Conservation (phyloP, 2,797 vertebrate species). For the Adrianichthys oophorus region DNA sequence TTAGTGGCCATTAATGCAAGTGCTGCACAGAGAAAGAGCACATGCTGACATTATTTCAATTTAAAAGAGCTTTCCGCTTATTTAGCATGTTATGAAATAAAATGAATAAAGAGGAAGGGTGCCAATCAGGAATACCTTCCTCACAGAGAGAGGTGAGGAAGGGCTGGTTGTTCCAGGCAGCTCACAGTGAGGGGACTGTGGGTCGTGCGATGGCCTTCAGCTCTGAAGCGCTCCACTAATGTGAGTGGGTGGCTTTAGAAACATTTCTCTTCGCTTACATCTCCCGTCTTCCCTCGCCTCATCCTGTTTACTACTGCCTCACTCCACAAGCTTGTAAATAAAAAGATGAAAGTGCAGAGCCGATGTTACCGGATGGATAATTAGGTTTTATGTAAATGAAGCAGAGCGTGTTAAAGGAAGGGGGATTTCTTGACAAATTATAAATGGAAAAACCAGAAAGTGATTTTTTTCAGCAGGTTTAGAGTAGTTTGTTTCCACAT, state of each 20-base stretch:
- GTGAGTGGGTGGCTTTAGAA: slow-evolving; percentile 47
- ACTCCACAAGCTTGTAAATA: slow-evolving; percentile 41
- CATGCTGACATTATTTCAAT: slow-evolving; percentile 7
- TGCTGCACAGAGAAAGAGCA: slow-evolving; percentile 3
- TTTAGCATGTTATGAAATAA: neutral
- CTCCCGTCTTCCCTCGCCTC: slow-evolving; percentile 24
- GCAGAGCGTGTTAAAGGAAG: slow-evolving; percentile 8
- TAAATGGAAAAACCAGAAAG: too few relatives aligned
- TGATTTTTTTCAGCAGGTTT: too few relatives aligned
- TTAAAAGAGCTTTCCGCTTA: slow-evolving; percentile 1
- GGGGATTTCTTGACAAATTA: slow-evolving; percentile 17
- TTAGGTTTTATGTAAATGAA: slow-evolving; percentile 29
- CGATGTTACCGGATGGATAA: slow-evolving; percentile 25
- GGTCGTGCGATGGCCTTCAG: slow-evolving; percentile 8
- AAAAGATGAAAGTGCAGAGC: slow-evolving; percentile 43
- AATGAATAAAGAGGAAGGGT: slow-evolving; percentile 12
- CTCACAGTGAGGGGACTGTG: slow-evolving; percentile 3
- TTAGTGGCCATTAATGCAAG: slow-evolving; percentile 33
- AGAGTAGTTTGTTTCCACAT: slow-evolving; percentile 11
- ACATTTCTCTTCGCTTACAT: slow-evolving; percentile 3
- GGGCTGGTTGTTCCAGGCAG: slow-evolving; percentile 4
- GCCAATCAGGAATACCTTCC: slow-evolving; percentile 3
- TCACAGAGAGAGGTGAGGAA: slow-evolving; percentile 15
- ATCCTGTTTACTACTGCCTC: slow-evolving; percentile 54
- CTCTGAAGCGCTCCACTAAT: slow-evolving; percentile 14